These are phyloP conservation scores for Microchirus variegatus DNA, from an alignment of 2,797 vertebrate genomes.

Conservation along the genomic window DNA sequence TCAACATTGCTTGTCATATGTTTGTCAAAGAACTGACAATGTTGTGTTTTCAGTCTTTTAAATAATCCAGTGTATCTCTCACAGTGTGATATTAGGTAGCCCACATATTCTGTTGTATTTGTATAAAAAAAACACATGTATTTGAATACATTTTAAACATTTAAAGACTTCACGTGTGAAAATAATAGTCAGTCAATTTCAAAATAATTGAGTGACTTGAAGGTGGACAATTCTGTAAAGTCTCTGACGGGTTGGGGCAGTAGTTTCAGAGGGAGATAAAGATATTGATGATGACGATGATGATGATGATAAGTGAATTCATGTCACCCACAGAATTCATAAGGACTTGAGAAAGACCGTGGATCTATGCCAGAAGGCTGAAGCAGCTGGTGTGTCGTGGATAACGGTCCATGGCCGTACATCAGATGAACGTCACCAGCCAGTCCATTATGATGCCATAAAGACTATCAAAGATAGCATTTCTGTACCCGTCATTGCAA, in stretches of 20 bases:
- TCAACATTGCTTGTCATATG: background rate
- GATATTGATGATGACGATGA: background rate
- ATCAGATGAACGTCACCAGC: conserved; percentile 92
- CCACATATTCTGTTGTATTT: too few species aligned
- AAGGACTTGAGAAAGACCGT: conserved; percentile 89
- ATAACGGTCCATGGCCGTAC: conserved; percentile 95
- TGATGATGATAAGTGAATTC: background rate
- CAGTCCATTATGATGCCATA: conserved; percentile 94
- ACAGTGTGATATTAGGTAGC: too few species aligned
- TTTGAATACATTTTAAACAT: too few species aligned
- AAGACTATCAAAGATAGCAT: conserved; percentile 93
- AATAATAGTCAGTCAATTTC: too few species aligned
- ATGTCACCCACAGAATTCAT: conserved; percentile 85
- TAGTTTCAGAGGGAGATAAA: background rate
- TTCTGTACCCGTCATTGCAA: conserved; percentile 91
- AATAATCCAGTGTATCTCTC: too few species aligned
- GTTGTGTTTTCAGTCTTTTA: too few species aligned
- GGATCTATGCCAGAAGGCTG: conserved; percentile 94
- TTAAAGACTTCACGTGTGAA: too few species aligned
- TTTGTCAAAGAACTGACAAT: background rate
- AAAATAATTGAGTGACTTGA: too few species aligned
- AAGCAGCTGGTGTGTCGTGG: conserved; percentile 94
- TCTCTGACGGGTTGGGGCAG: too few species aligned
- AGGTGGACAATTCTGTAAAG: too few species aligned
- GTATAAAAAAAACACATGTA: too few species aligned